Percentiles rank a stretch among this genome's conserved stretches.
Conservation (phyloP, 2,113 vertebrate genomes). For the Cryptomyrus ogoouensis region DNA sequence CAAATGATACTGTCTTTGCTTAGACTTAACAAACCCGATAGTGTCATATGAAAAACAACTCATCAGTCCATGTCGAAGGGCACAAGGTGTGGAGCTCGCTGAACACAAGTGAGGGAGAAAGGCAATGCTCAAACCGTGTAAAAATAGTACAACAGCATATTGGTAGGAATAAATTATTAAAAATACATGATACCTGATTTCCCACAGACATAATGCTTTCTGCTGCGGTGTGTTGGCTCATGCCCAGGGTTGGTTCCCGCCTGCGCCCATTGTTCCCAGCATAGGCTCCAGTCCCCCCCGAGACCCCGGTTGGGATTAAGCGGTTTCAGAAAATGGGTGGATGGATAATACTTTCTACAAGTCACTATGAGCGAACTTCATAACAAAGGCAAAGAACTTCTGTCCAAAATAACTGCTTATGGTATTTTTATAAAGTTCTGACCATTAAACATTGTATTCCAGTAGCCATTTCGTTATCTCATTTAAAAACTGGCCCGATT, state of each 20-base stretch:
- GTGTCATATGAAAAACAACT: background rate
- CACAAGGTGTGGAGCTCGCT: background rate
- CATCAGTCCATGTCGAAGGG: background rate
- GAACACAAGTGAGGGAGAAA: background rate
- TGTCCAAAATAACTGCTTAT: background rate
- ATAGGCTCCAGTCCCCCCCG: too few species aligned
- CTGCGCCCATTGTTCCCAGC: too few species aligned
- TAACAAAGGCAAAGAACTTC: background rate
- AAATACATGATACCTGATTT: background rate
- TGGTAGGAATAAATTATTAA: background rate
- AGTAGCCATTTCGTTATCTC: background rate
- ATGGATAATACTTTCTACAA: background rate
- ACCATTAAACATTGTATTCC: background rate
- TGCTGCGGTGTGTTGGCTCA: too few species aligned
- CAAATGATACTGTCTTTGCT: background rate
- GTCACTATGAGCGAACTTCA: background rate
- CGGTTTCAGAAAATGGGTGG: too few species aligned
- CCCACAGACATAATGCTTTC: background rate
- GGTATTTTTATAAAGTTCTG: background rate
- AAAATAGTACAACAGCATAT: background rate
- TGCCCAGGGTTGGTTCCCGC: too few species aligned
- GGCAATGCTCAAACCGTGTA: background rate
- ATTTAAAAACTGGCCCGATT: background rate
- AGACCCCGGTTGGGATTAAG: too few species aligned
- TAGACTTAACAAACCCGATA: background rate